phyloP scores from a whole-genome alignment of 2,113 vertebrate species.

The Camelus bactrianus region DNA sequence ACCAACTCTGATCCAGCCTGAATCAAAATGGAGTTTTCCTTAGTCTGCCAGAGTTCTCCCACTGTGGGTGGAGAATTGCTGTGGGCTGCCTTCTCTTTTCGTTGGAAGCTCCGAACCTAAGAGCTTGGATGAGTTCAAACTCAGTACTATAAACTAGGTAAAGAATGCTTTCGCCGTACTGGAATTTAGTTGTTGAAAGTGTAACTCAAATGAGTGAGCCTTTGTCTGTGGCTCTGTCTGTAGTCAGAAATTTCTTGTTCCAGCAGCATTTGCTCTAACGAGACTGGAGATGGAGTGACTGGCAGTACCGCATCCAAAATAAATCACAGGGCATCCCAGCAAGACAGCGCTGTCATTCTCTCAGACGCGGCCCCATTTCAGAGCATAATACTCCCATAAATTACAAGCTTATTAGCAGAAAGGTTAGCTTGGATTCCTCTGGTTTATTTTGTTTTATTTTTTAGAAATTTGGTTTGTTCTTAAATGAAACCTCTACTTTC shows the following conservation, averaged over 20 bases:
- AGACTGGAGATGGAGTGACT: not conserved
- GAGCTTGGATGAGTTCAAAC: not conserved
- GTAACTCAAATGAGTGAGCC: not conserved
- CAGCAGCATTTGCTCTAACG: not conserved
- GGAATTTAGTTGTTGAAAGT: not conserved
- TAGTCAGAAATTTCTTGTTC: not conserved
- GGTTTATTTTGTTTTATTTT: not conserved
- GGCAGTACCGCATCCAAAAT: not conserved
- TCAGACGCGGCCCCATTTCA: not conserved
- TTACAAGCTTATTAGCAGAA: not conserved
- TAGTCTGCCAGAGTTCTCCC: not conserved
- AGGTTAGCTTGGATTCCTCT: not conserved
- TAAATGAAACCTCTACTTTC: not conserved
- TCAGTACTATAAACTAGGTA: not conserved
- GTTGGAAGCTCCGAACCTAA: not conserved
- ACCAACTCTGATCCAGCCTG: not conserved
- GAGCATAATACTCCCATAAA: not conserved
- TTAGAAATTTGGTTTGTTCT: constrained; percentile 51
- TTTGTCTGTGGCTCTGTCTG: not conserved
- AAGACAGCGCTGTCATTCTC: not conserved
- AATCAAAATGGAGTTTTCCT: not conserved
- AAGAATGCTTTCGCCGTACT: not conserved
- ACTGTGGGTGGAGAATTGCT: not conserved
- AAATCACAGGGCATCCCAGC: not conserved
- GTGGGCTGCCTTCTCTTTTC: not conserved